Evolutionary conservation across 1,140 invertebrate genomes (phyloP), one percentile per base, ranked within the genome.

Genomic region (Neodiprion virginianus): DNA sequence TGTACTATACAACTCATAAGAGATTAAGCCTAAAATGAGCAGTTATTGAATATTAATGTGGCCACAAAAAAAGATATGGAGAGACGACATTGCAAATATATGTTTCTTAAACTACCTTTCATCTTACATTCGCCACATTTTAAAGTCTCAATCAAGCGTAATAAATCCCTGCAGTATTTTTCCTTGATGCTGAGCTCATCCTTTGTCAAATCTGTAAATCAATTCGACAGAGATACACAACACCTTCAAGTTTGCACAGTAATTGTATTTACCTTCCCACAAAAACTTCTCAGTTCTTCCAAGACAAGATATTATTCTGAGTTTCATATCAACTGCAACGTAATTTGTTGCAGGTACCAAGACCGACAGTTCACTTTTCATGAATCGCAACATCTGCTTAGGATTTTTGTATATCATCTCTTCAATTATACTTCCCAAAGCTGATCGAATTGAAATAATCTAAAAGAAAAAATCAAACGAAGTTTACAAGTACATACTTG

Each of bases 1-100:
- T 21, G 85, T 80, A 70, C 81, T 80, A 72, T 84, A 83, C 11
- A 85, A 72, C 72, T 87, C 85, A 48, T 86, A 85, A 14, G 86
- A 79, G 76, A 87, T 79, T 10, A 87, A 75, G 47, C 85, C 85
- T 87, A 14, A 48, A 48, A 50, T 21, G 5, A 72, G 49, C 17
- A 48, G 28, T 40, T 40, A 40, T 40, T 40, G 28, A 40, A 40
- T 40, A 40, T 40, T 40, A 40, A 8, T 48, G 49, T 49, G 0
- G 14, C 40, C 73, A 78, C 72, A 73, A 74, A 73, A 75, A 74
- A 28, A 17, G 65, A 71, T 40, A 21, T 68, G 14, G 67, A 68
- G 67, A 78, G 28, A 49, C 48, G 50, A 71, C 75, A 12, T 71
- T 74, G 28, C 67, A 14, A 23, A 48, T 65, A 68, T 17, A 47